Percentiles rank a stretch among this genome's conserved stretches.
Evolutionary conservation across 2,113 vertebrate genomes (phyloP).

Genomic region (Charadrius vociferus): DNA sequence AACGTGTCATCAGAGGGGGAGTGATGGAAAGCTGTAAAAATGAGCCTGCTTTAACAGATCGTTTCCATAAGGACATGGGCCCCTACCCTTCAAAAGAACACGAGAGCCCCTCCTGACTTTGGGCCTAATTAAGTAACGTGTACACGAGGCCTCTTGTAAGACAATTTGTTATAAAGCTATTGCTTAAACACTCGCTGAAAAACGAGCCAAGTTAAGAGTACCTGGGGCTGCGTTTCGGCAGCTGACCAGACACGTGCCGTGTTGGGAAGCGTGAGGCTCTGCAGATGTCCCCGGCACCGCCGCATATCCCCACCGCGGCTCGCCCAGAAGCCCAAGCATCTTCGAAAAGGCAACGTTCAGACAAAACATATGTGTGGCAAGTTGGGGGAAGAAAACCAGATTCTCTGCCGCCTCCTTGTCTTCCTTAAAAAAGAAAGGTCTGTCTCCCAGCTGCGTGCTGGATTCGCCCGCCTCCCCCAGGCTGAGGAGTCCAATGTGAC

Average conservation of each 20-base stretch:
- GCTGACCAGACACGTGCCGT: fast-evolving
- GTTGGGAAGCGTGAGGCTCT: not conserved
- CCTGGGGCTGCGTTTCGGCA: not conserved
- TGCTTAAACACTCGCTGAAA: not conserved
- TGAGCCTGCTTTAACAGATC: too few relatives aligned
- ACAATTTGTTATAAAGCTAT: not conserved
- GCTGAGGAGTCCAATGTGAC: not conserved
- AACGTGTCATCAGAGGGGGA: not conserved
- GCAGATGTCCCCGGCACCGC: not conserved
- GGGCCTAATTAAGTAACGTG: not conserved
- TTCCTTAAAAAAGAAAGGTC: constrained; percentile 21
- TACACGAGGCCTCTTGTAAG: not conserved
- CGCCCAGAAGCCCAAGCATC: not conserved
- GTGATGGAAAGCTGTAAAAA: not conserved
- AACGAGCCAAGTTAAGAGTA: not conserved
- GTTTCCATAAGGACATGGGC: not conserved
- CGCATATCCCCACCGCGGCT: not conserved
- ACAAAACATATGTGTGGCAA: not conserved
- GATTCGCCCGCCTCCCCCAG: not conserved
- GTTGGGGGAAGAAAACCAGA: not conserved
- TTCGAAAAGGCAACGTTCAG: not conserved
- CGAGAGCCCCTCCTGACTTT: not conserved
- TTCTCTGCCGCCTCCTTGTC: not conserved
- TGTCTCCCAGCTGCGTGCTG: constrained; percentile 8
- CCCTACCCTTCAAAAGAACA: not conserved